phyloP scores from a whole-genome alignment of 2,113 vertebrate species.

The Callionymus lyra region DNA sequence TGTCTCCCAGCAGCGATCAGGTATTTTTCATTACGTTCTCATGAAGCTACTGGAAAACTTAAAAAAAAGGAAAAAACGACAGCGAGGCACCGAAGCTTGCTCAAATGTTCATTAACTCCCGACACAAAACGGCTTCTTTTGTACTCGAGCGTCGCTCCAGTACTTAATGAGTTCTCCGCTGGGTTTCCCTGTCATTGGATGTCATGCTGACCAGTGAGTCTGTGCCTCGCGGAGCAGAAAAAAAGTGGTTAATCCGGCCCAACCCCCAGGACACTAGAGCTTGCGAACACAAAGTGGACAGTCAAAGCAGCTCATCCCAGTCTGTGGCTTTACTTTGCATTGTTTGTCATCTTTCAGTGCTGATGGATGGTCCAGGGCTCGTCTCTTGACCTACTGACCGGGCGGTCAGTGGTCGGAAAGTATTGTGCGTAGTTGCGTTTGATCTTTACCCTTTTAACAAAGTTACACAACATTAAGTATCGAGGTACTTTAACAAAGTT shows the following conservation, averaged over 20 bases:
- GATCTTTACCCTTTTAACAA: no score
- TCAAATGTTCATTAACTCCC: no score
- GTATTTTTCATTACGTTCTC: conserved; percentile 7
- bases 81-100: background rate
- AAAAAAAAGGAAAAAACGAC: conserved; percentile 9
- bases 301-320: conserved; percentile 41
- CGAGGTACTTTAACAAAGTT: no score
- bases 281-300: conserved; percentile 10
- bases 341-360: conserved; percentile 4
- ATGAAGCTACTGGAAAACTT: background rate
- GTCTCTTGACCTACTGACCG: no score
- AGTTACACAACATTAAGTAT: no score
- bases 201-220: conserved; percentile 37
- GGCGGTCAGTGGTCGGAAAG: no score
- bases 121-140: background rate
- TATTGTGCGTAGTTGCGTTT: no score
- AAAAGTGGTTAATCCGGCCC: conserved; percentile 34
- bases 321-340: conserved; percentile 8
- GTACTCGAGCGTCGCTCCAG: conserved; percentile 9
- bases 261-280: conserved; percentile 12
- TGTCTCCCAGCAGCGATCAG: conserved; percentile 6
- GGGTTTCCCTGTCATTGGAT: conserved; percentile 48
- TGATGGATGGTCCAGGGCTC: background rate
- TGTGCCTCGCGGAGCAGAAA: conserved; percentile 25
- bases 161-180: no score